Base-by-base conservation (phyloP, 2,797 vertebrate species). In the Champsocephalus esox region DNA sequence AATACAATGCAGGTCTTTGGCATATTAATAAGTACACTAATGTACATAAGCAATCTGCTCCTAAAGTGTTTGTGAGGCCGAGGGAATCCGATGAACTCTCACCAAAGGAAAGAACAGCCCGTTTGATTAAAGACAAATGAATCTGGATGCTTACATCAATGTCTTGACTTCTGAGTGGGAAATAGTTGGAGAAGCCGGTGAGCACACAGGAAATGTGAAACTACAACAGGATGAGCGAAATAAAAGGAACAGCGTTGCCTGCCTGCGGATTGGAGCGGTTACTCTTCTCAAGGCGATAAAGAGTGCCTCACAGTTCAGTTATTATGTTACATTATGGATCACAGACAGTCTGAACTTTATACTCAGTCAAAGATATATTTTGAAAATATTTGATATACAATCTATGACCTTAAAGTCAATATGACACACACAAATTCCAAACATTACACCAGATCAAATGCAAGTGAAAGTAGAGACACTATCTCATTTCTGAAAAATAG, bases 121-220 rank as follows among this genome's bases (percentile, higher is more conserved):
- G 9, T 49, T 50, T 87, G 76, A 88, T 85, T 80, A 77, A 87
- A 92, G 87, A 79, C 81, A 92, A 90, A 88, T 83, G 85, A 78
- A 88, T 76, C 59, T 67, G 54, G 45, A 66, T 48, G 76, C 70
- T 86, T 85, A 68, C 68, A 77, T 81, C 65, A 86, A 70, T 73
- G 77, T 87, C 68, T 77, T 7, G 44, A 75, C 66, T 63, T 57
- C 38, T 49, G 68, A 79, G 74, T 78, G 73, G 80, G 77, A 77
- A 81, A 82, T 74, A 82, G 76, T 64, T 69, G 67, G 46, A 65
- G 55, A 76, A 74, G 71, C 69, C 69, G 60, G 75, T 14, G 61
- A 76, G 68, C 64, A 70, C 71, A 87, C 81, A 84, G 88, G 87
- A 91, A 89, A 81, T 14, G 45, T 67, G 24, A 24, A 81, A 85